Percentiles rank a stretch among this genome's conserved stretches.
phyloP scores from a whole-genome alignment of 2,113 vertebrate species.

The Lophotis ruficrista region DNA sequence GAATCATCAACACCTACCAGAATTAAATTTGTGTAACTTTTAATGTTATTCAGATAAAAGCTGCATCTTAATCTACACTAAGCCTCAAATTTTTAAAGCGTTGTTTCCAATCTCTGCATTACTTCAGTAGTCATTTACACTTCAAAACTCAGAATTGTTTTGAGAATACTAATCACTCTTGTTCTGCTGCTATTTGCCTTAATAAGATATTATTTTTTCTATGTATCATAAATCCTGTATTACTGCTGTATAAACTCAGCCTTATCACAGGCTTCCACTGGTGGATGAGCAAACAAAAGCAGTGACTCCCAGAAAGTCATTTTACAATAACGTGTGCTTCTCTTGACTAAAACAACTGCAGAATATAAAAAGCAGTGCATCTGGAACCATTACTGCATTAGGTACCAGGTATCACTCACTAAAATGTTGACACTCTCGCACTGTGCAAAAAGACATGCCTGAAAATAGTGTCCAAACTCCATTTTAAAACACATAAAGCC shows the following conservation, averaged over 20 bases:
- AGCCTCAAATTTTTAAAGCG: not conserved
- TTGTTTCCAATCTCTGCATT: not conserved
- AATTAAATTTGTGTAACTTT: not conserved
- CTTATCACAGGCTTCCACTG: conserved; percentile 19
- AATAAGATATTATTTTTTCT: not conserved
- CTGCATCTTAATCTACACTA: rapidly evolving
- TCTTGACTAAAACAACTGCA: not conserved
- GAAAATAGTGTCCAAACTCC: not conserved
- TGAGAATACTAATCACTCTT: not conserved
- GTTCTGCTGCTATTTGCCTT: not conserved
- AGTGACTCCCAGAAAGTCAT: not conserved
- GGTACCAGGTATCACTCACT: not conserved
- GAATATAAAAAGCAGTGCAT: not conserved
- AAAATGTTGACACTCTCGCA: not conserved
- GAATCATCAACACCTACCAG: not conserved
- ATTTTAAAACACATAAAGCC: not conserved
- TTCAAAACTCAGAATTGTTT: not conserved
- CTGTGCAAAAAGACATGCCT: not conserved
- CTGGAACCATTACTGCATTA: not conserved
- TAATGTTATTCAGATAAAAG: not conserved
- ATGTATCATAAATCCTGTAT: not conserved
- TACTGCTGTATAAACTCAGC: not conserved
- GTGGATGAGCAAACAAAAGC: not conserved
- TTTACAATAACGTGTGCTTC: not conserved
- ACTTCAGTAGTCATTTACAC: not conserved